Evolutionary conservation across 2,888 invertebrate genomes (phyloP).

Genomic region (Cordilura impudica): DNA sequence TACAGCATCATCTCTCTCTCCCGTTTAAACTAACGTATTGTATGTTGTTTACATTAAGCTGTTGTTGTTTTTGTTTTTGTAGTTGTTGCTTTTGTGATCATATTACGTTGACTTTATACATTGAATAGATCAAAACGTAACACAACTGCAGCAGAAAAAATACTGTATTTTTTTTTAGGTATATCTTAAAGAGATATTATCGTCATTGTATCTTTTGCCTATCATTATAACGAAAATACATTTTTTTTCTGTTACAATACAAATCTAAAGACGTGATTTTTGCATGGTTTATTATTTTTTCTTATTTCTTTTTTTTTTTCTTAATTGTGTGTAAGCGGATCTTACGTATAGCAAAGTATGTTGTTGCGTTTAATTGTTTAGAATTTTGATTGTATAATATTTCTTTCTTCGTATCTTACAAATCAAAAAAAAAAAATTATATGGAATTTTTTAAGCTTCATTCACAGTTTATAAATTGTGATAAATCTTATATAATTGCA

Average conservation of each 20-base stretch:
- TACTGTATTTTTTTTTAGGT: neutral
- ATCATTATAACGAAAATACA: neutral
- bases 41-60: neutral
- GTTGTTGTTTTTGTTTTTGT: neutral
- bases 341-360: slow-evolving; percentile 4
- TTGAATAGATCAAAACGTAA: slow-evolving; percentile 44
- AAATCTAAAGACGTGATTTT: slow-evolving; percentile 17
- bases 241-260: slow-evolving; percentile 9
- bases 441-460: slow-evolving; percentile 18
- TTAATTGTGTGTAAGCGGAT: neutral
- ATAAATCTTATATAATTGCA: slow-evolving; percentile 15
- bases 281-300: neutral
- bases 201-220: slow-evolving; percentile 13
- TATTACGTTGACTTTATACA: slow-evolving; percentile 50
- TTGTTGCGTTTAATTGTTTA: slow-evolving; percentile 59
- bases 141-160: neutral
- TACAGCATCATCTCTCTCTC: slow-evolving; percentile 10
- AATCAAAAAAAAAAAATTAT: neutral
- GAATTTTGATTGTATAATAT: slow-evolving; percentile 49
- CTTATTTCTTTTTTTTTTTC: slow-evolving; percentile 4
- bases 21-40: neutral
- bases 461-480: slow-evolving; percentile 19
- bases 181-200: slow-evolving; percentile 34
- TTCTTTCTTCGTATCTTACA: neutral
- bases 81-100: slow-evolving; percentile 17